These are phyloP conservation scores for Premnoplex brunnescens DNA, from an alignment of 2,797 vertebrate genomes.

Conservation along the genomic window DNA sequence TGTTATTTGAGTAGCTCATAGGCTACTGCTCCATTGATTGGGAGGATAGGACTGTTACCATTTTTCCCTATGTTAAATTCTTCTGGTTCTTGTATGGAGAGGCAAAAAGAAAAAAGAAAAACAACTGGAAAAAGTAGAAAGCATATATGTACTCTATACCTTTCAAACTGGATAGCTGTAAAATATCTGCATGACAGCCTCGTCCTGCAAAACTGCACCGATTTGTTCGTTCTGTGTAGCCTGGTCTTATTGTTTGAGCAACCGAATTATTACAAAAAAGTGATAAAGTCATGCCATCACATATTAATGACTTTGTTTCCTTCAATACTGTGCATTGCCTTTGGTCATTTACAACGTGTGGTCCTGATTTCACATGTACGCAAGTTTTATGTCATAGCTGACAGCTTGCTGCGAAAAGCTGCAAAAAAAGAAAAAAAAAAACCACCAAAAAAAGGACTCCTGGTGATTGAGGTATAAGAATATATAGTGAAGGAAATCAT, in stretches of 20 bases:
- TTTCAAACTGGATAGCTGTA: background rate
- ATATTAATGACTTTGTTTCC: background rate
- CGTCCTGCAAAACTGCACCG: background rate
- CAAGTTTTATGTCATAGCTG: background rate
- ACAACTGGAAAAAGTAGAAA: background rate
- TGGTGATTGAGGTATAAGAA: background rate
- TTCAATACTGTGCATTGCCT: background rate
- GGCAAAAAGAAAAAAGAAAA: background rate
- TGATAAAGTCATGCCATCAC: accelerated
- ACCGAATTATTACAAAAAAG: background rate
- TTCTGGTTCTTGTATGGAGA: background rate
- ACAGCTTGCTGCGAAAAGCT: background rate
- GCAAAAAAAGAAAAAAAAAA: background rate
- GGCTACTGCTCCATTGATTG: background rate
- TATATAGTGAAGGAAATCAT: background rate
- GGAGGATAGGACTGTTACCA: background rate
- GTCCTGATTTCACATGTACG: background rate
- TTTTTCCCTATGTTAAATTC: background rate
- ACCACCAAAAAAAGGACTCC: background rate
- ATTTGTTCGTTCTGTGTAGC: background rate
- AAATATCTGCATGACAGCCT: background rate
- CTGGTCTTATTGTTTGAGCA: background rate
- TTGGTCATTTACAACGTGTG: background rate
- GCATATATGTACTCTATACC: background rate
- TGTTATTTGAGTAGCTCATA: background rate